Conservation (phyloP, 37 sponge, comb jelly and placozoan genomes). For the Hormiphora californensis region DNA sequence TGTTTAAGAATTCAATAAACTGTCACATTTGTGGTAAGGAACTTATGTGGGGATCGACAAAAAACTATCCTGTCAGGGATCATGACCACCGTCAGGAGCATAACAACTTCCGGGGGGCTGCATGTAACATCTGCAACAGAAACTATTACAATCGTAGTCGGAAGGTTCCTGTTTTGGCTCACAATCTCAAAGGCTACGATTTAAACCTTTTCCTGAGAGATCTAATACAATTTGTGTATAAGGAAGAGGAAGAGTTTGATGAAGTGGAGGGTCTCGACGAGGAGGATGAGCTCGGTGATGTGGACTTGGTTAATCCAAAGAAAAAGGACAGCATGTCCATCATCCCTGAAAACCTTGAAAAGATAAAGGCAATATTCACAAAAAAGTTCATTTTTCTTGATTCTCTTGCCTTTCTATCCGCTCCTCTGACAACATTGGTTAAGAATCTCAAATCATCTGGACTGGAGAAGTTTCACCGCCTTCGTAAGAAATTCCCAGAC, state of each 20-base stretch:
- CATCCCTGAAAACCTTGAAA: slow-evolving; percentile 16
- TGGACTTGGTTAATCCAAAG: too few species aligned
- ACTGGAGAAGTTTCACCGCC: not conserved
- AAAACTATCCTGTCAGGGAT: slow-evolving; percentile 21
- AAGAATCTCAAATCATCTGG: not conserved
- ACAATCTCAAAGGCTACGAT: slow-evolving; percentile 21
- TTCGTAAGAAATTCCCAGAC: not conserved
- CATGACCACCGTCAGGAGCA: not conserved
- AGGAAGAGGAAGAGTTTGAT: too few species aligned
- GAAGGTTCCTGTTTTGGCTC: slow-evolving; percentile 9
- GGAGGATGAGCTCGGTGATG: too few species aligned
- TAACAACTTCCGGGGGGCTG: not conserved
- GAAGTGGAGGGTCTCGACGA: too few species aligned
- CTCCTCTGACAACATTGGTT: not conserved
- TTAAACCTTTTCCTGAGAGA: not conserved
- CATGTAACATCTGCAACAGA: slow-evolving; percentile 21
- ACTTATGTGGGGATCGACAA: slow-evolving; percentile 1
- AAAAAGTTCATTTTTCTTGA: slow-evolving; percentile 15
- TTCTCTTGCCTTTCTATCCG: not conserved
- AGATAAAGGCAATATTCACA: slow-evolving; percentile 27
- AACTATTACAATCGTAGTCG: not conserved
- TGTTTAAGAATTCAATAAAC: not conserved
- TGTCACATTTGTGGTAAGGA: slow-evolving; percentile 22
- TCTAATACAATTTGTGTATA: too few species aligned
- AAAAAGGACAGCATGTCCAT: not conserved